Percentiles rank a stretch among this genome's conserved stretches.
Evolutionary conservation across 1,140 invertebrate species (phyloP).

Genomic region (Drosophila littoralis): DNA sequence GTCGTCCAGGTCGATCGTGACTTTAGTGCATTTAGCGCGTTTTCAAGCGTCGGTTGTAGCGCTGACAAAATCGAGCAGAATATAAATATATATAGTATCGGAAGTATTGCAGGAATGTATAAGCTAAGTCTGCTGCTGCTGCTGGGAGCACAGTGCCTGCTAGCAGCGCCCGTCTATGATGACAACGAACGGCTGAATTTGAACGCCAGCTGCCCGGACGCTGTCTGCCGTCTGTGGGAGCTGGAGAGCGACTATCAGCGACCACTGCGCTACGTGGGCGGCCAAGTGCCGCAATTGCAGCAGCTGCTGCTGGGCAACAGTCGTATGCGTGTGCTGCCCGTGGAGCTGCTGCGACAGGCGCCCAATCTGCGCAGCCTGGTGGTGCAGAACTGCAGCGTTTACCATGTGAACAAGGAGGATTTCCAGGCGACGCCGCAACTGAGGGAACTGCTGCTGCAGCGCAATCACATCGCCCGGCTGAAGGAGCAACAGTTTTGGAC

Average conservation of each 20-base stretch:
- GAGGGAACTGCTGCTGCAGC: conserved; percentile 49
- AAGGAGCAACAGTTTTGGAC: conserved; percentile 36
- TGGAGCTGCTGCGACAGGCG: conserved; percentile 40
- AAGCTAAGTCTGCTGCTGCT: conserved; percentile 17
- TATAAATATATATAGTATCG: conserved; percentile 22
- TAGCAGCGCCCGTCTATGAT: conserved; percentile 2
- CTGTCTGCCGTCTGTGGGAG: conserved; percentile 46
- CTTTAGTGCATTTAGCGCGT: conserved; percentile 39
- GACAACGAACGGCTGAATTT: conserved; percentile 32
- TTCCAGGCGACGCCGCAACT: conserved; percentile 40
- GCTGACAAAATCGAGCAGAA: not conserved
- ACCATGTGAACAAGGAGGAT: conserved; percentile 34
- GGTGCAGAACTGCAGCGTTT: conserved; percentile 54
- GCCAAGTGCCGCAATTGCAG: conserved; percentile 16
- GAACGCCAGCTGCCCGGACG: conserved; percentile 50
- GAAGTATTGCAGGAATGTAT: conserved; percentile 6
- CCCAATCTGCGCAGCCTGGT: conserved; percentile 57
- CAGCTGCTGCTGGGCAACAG: conserved; percentile 57
- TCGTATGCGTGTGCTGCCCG: conserved; percentile 30
- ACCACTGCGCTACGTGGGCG: conserved; percentile 24
- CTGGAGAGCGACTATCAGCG: conserved; percentile 9
- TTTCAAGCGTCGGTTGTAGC: conserved; percentile 35
- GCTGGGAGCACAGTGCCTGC: not conserved
- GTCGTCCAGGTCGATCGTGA: conserved; percentile 4
- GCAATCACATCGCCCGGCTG: conserved; percentile 44